phyloP scores from a whole-genome alignment of 2,113 vertebrate genomes.

The Onychostruthus taczanowskii region DNA sequence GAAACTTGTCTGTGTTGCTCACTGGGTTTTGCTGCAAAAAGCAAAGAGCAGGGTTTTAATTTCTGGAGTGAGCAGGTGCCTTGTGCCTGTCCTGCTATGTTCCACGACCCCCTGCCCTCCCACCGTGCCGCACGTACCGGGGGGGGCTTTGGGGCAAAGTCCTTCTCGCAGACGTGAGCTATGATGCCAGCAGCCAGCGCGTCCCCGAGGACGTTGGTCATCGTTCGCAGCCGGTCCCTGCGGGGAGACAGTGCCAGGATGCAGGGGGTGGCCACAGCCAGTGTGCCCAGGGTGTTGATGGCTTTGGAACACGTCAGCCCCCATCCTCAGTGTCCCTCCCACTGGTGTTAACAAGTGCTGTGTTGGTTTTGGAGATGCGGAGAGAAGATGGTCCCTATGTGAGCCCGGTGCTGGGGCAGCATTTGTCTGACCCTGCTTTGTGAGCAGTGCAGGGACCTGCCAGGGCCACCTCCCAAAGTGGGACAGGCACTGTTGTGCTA shows the following conservation, averaged over 20 bases:
- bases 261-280: neutral
- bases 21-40: constrained; percentile 72
- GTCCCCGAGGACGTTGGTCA: constrained; percentile 85
- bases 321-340: neutral
- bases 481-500: fast-evolving
- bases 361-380: neutral
- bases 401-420: neutral
- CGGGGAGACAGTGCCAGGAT: neutral
- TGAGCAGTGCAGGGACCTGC: neutral
- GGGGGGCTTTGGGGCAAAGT: constrained; percentile 70
- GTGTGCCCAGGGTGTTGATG: fast-evolving
- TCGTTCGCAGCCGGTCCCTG: constrained; percentile 84
- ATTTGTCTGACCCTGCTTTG: neutral
- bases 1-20: constrained; percentile 47
- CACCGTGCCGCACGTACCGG: fast-evolving
- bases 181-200: constrained; percentile 86
- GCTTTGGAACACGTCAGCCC: neutral
- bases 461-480: neutral
- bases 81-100: neutral
- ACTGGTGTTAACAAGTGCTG: neutral
- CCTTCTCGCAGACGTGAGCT: constrained; percentile 79
- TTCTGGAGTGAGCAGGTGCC: fast-evolving
- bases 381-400: fast-evolving
- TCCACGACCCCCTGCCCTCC: neutral
- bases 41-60: neutral